Conservation (phyloP, 2,888 invertebrate species). For the Drosophila siamana region DNA sequence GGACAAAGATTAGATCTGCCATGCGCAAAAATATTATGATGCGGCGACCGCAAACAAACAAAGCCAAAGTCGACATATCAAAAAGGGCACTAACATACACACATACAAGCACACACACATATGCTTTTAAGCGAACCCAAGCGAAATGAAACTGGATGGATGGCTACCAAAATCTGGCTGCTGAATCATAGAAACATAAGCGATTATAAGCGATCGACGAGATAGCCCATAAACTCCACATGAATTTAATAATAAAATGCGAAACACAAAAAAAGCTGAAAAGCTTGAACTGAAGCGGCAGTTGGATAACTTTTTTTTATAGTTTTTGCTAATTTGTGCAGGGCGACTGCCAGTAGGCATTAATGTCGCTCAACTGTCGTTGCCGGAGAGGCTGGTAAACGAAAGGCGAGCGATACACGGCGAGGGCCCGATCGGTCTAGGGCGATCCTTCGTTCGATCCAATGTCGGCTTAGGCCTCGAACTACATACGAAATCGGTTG, state of each 20-base stretch:
- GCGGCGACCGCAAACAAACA: slow-evolving; percentile 75
- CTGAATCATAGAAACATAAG: slow-evolving; percentile 78
- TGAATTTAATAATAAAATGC: slow-evolving; percentile 34
- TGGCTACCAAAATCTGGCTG: slow-evolving; percentile 73
- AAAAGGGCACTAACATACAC: slow-evolving; percentile 49
- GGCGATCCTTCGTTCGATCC: slow-evolving; percentile 62
- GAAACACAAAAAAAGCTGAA: slow-evolving; percentile 9
- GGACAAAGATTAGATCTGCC: slow-evolving; percentile 78
- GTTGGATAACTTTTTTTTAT: slow-evolving; percentile 32
- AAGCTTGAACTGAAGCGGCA: slow-evolving; percentile 50
- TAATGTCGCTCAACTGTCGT: slow-evolving; percentile 79
- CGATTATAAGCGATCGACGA: slow-evolving; percentile 70
- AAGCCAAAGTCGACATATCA: slow-evolving; percentile 63
- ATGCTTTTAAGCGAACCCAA: slow-evolving; percentile 7
- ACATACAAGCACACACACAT: slow-evolving; percentile 15
- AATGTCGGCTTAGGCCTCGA: slow-evolving; percentile 71
- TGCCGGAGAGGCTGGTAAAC: slow-evolving; percentile 34
- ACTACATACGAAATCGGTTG: slow-evolving; percentile 76
- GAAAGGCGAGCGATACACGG: slow-evolving; percentile 25
- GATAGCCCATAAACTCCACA: slow-evolving; percentile 62
- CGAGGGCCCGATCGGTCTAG: slow-evolving; percentile 47
- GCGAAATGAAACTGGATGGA: slow-evolving; percentile 61
- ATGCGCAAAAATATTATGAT: slow-evolving; percentile 79
- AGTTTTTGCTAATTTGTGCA: slow-evolving; percentile 69
- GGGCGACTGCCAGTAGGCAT: slow-evolving; percentile 74